phyloP scores from a whole-genome alignment of 1,140 invertebrate genomes.

The Zaprionus taronus region DNA sequence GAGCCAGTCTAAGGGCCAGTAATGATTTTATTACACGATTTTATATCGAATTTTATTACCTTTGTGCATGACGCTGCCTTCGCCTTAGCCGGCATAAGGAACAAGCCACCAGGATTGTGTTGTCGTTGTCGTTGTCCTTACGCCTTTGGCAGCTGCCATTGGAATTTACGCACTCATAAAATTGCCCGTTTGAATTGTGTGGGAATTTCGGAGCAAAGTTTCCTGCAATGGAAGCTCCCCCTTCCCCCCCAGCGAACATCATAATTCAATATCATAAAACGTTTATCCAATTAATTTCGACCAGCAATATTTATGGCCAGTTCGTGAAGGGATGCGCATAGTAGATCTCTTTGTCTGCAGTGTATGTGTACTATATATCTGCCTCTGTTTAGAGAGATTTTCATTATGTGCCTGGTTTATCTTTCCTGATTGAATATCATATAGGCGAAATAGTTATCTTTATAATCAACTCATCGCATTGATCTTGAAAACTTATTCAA shows the following conservation, averaged over 20 bases:
- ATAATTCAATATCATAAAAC: constrained; percentile 83
- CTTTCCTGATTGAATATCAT: neutral
- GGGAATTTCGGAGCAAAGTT: constrained; percentile 64
- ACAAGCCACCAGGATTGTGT: constrained; percentile 55
- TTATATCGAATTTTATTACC: constrained; percentile 83
- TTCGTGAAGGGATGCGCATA: constrained; percentile 56
- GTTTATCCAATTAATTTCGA: constrained; percentile 79
- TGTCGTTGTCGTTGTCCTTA: constrained; percentile 63
- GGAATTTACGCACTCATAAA: constrained; percentile 82
- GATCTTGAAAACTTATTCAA: constrained; percentile 71
- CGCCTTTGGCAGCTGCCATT: constrained; percentile 65
- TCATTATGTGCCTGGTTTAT: neutral
- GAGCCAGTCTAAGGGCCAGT: constrained; percentile 46
- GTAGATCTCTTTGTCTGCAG: constrained; percentile 14
- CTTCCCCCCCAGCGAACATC: constrained; percentile 30
- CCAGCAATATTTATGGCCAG: constrained; percentile 68
- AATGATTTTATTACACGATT: constrained; percentile 82
- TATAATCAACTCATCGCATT: constrained; percentile 30
- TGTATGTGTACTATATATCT: neutral
- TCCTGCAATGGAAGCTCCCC: constrained; percentile 3
- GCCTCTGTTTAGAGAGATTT: neutral
- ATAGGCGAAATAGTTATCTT: neutral
- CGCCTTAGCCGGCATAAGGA: neutral
- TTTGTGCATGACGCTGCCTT: constrained; percentile 69
- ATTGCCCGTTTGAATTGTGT: constrained; percentile 74